phyloP scores from a whole-genome alignment of 2,888 invertebrate genomes.

The Hypselothyrea guttata region DNA sequence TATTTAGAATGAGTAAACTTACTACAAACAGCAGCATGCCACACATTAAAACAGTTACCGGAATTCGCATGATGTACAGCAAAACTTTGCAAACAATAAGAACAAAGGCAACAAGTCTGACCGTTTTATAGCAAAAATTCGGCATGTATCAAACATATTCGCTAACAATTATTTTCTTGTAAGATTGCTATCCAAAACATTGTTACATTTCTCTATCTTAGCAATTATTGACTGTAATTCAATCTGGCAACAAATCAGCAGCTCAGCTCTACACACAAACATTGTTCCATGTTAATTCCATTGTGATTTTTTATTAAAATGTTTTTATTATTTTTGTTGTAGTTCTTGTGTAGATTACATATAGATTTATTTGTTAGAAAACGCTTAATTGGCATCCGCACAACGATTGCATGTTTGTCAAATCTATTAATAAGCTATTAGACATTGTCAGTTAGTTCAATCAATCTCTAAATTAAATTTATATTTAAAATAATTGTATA shows the following conservation, averaged over 20 bases:
- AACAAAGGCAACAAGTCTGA: conserved; percentile 2
- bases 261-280: conserved; percentile 22
- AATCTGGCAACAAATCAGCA: conserved; percentile 23
- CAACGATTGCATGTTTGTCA: conserved; percentile 43
- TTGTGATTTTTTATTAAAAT: conserved; percentile 11
- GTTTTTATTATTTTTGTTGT: conserved; percentile 11
- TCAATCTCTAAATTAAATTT: too few species aligned
- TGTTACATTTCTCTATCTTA: conserved; percentile 4
- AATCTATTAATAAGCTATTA: conserved; percentile 41
- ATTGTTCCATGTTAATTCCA: conserved; percentile 17
- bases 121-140: conserved; percentile 27
- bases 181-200: conserved; percentile 11
- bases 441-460: conserved; percentile 21
- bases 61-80: conserved; percentile 25
- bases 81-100: not conserved
- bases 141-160: too few species aligned
- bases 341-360: conserved; percentile 21
- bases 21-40: conserved; percentile 30
- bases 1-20: not conserved
- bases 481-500: too few species aligned
- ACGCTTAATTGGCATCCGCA: conserved; percentile 53
- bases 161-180: not conserved
- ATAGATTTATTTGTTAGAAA: conserved; percentile 60
- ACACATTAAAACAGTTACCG: conserved; percentile 5
- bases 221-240: conserved; percentile 6